phyloP scores from a whole-genome alignment of 1,140 invertebrate species.

The Rhynchophorus ferrugineus region DNA sequence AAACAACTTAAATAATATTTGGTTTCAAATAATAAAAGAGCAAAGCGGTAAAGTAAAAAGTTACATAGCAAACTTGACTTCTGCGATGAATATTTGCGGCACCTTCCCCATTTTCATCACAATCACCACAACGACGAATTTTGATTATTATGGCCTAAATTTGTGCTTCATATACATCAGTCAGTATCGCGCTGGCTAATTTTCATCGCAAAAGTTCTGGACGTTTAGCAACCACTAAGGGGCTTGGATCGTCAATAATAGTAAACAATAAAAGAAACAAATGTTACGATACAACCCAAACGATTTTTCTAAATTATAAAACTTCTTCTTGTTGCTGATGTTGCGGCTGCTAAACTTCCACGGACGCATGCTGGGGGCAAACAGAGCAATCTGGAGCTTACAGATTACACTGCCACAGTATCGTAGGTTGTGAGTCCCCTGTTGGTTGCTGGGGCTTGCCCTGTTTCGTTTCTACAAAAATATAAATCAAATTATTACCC shows the following conservation, averaged over 20 bases:
- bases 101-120: no score
- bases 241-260: neutral
- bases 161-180: no score
- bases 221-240: constrained; percentile 15
- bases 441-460: constrained; percentile 52
- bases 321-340: neutral
- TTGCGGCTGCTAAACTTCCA: constrained; percentile 16
- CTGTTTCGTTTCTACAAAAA: constrained; percentile 76
- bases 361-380: constrained; percentile 2
- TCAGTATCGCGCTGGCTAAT: no score
- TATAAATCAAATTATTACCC: neutral
- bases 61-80: no score
- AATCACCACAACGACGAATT: no score
- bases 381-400: constrained; percentile 42
- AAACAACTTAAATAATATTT: constrained; percentile 23
- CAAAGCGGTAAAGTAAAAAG: constrained; percentile 4
- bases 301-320: no score
- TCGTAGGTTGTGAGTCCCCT: constrained; percentile 92
- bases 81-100: no score
- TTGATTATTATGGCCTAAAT: no score
- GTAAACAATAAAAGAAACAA: neutral
- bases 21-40: constrained; percentile 20
- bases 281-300: no score
- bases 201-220: constrained; percentile 14
- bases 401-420: constrained; percentile 94